Percentiles rank a stretch among this genome's conserved stretches.
Evolutionary conservation across 1,140 invertebrate species (phyloP).

Genomic region (Eueides isabella): DNA sequence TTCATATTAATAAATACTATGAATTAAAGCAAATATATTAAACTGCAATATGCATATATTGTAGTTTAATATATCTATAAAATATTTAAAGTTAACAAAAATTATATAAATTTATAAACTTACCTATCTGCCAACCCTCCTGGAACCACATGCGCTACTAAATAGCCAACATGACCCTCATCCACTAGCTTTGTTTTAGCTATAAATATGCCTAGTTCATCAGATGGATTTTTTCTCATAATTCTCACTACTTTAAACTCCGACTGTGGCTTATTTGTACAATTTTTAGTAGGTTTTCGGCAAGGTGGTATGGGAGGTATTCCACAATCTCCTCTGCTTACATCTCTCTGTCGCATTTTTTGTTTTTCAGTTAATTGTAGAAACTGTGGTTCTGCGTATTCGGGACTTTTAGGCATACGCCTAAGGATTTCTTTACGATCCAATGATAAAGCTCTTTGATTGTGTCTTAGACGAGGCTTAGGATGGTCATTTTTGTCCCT

Average conservation of each 20-base stretch:
- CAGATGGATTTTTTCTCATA: constrained; percentile 84
- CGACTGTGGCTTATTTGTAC: constrained; percentile 73
- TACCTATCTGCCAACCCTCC: constrained; percentile 90
- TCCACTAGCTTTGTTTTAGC: constrained; percentile 87
- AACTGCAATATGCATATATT: too few relatives aligned
- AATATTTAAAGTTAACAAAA: neutral
- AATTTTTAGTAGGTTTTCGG: constrained; percentile 72
- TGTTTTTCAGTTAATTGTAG: constrained; percentile 76
- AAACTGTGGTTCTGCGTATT: constrained; percentile 70
- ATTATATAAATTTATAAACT: constrained; percentile 48
- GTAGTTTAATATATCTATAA: too few relatives aligned
- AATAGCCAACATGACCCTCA: constrained; percentile 88
- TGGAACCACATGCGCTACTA: constrained; percentile 92
- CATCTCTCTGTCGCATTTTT: constrained; percentile 74
- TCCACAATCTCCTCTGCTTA: constrained; percentile 67
- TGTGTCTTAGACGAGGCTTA: constrained; percentile 65
- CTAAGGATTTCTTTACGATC: constrained; percentile 81
- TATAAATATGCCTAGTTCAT: constrained; percentile 93
- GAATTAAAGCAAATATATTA: too few relatives aligned
- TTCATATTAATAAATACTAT: too few relatives aligned
- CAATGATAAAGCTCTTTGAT: constrained; percentile 79
- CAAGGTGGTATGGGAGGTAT: constrained; percentile 78
- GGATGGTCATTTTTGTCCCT: constrained; percentile 64
- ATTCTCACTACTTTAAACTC: constrained; percentile 87
- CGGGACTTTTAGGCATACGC: constrained; percentile 74